Evolutionary conservation across 2,797 vertebrate species (phyloP), one percentile per base, ranked within the genome.

Genomic region (Megaceryle alcyon): DNA sequence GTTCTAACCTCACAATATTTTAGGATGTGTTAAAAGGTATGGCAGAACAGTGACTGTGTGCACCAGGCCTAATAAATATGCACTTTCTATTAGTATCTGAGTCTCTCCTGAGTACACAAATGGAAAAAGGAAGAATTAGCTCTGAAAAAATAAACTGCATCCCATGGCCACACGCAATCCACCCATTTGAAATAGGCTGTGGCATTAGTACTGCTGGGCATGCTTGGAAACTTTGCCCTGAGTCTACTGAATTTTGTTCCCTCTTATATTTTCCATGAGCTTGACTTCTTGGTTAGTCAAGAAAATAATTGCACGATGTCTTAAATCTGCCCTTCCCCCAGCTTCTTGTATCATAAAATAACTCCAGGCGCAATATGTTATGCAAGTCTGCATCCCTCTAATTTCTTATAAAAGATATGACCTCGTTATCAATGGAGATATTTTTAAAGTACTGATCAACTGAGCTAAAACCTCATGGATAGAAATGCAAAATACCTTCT

Each of bases 381-480:
- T 91, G 78, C 91, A 95, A 96, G 91, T 90, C 96, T 97, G 91
- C 77, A 93, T 94, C 91, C 66, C 76, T 94, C 95, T 97, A 94
- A 96, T 97, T 97, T 96, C 96, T 96, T 96, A 95, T 94, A 96
- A 96, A 94, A 96, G 95, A 95, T 90, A 88, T 94, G 96, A 96
- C 94, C 95, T 91, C 2, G 95, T 94, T 97, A 96, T 96, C 95
- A 96, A 95, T 96, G 81, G 89, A 91, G 94, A 89, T 97, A 96
- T 97, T 94, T 97, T 97, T 96, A 96, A 95, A 94, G 33, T 63
- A 91, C 82, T 79, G 95, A 96, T 96, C 91, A 94, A 92, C 94
- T 92, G 76, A 94, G 94, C 73, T 96, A 91, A 96, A 96, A 61
- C 89, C 86, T 86, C 91, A 70, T 0, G 15, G 70, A 91, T 63